phyloP scores from a whole-genome alignment of 2,797 vertebrate species.

The Betta splendens region DNA sequence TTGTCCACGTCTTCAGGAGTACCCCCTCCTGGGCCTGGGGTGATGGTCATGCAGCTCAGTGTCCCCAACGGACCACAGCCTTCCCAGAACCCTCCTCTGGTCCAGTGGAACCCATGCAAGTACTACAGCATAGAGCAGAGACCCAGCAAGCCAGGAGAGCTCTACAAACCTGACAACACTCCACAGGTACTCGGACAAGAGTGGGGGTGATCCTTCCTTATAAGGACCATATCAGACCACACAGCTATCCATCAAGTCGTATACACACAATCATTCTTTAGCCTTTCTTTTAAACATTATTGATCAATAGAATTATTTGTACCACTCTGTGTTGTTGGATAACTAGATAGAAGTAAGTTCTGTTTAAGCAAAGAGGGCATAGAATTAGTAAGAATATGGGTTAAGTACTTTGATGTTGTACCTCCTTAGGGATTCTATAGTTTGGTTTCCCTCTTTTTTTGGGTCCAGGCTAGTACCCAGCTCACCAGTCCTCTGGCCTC shows the following conservation, averaged over 20 bases:
- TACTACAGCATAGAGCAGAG: slow-evolving; percentile 97
- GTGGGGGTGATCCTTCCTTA: neutral
- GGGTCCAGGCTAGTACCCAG: slow-evolving; percentile 87
- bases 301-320: no score
- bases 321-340: no score
- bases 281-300: slow-evolving; percentile 2
- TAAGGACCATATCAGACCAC: neutral
- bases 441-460: neutral
- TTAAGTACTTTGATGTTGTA: neutral
- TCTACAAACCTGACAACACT: slow-evolving; percentile 89
- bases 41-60: slow-evolving; percentile 98
- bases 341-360: neutral
- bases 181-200: slow-evolving; percentile 83
- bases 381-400: neutral
- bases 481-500: slow-evolving; percentile 93
- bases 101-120: slow-evolving; percentile 99
- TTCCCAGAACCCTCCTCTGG: slow-evolving; percentile 91
- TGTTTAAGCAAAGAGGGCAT: neutral
- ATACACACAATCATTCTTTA: neutral
- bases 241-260: neutral
- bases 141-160: slow-evolving; percentile 91
- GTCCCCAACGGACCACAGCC: slow-evolving; percentile 95
- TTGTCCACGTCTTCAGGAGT: slow-evolving; percentile 81
- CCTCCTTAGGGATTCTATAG: neutral
- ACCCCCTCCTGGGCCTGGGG: slow-evolving; percentile 90